A percentile compares a stretch with the other conserved stretches of the same genome.
Evolutionary conservation across 2,888 invertebrate genomes (phyloP).

Genomic region (Merodon equestris): DNA sequence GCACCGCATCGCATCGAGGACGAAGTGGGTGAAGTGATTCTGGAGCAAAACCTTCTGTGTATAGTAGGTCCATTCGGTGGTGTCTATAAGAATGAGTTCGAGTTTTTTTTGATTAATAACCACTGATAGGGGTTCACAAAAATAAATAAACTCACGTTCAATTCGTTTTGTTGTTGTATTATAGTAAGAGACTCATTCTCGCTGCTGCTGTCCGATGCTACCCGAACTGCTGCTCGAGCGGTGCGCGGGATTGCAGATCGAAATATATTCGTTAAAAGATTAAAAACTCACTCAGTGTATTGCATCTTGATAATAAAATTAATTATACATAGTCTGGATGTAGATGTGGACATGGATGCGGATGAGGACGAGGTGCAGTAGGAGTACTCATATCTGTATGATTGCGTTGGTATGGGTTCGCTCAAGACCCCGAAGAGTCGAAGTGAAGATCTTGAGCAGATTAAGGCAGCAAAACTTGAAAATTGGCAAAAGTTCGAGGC

Average conservation of each 20-base stretch:
- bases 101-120: slow-evolving; percentile 71
- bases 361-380: slow-evolving; percentile 33
- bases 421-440: slow-evolving; percentile 16
- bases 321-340: slow-evolving; percentile 71
- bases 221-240: slow-evolving; percentile 40
- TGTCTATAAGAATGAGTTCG: slow-evolving; percentile 65
- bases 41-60: slow-evolving; percentile 55
- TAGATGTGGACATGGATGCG: too few species aligned
- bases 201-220: slow-evolving; percentile 25
- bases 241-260: slow-evolving; percentile 66
- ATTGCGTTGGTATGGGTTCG: not conserved
- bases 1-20: slow-evolving; percentile 2
- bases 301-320: slow-evolving; percentile 71
- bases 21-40: slow-evolving; percentile 27
- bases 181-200: slow-evolving; percentile 29
- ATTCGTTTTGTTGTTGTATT: slow-evolving; percentile 38
- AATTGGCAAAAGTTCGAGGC: slow-evolving; percentile 54
- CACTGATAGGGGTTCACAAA: slow-evolving; percentile 69
- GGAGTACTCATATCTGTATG: slow-evolving; percentile 11
- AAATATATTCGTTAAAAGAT: slow-evolving; percentile 71
- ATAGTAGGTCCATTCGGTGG: slow-evolving; percentile 19
- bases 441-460: slow-evolving; percentile 54
- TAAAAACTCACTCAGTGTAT: slow-evolving; percentile 70
- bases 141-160: slow-evolving; percentile 71
- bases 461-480: slow-evolving; percentile 52